A percentile compares a stretch with the other conserved stretches of the same genome.
Evolutionary conservation across 53 echinoderm and acorn worm genomes (phyloP).

Genomic region (Antedon mediterranea): DNA sequence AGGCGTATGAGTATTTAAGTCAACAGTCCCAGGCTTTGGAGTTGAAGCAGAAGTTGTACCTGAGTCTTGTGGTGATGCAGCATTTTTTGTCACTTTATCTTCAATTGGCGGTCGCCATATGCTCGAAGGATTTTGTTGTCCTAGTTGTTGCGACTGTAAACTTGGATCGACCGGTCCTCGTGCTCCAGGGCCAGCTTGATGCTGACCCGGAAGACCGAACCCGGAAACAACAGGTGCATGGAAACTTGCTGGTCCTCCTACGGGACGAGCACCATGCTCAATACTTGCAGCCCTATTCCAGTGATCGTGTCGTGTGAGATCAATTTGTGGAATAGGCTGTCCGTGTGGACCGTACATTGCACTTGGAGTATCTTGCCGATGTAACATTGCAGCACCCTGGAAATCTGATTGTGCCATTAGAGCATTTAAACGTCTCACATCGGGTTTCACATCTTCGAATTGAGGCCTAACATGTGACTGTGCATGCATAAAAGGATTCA

Average conservation of each 20-base stretch:
- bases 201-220: neutral
- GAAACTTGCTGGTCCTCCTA: neutral
- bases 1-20: neutral
- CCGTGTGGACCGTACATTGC: neutral
- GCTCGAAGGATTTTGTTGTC: neutral
- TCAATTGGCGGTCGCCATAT: neutral
- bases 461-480: neutral
- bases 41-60: neutral
- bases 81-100: neutral
- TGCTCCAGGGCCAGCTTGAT: neutral
- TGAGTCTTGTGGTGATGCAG: neutral
- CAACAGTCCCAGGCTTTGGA: neutral
- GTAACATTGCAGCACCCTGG: too few relatives aligned
- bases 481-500: neutral
- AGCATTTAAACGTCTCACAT: constrained; percentile 24
- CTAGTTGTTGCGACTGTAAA: neutral
- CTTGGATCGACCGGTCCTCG: neutral
- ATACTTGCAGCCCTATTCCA: neutral
- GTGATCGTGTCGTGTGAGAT: neutral
- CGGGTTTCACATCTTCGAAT: constrained; percentile 46
- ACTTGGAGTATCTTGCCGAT: neutral
- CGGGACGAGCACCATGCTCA: neutral
- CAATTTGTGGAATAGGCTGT: neutral
- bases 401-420: too few relatives aligned
- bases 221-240: neutral